These are phyloP conservation scores for Cantharis rustica DNA, from an alignment of 2,888 invertebrate species.

Conservation along the genomic window DNA sequence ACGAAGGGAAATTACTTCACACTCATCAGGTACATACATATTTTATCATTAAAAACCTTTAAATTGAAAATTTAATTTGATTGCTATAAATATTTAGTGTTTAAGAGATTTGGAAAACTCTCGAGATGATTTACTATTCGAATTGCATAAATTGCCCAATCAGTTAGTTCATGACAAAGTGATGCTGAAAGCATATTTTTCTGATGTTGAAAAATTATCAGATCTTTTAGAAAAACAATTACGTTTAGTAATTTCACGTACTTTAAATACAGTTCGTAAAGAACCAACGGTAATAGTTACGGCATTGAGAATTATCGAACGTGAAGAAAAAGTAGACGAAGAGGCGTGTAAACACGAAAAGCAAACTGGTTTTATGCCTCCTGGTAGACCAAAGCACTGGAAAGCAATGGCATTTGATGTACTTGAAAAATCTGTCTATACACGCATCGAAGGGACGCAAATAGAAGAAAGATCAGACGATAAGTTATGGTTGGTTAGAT, in stretches of 20 bases:
- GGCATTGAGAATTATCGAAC: conserved; percentile 91
- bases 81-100: conserved; percentile 61
- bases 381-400: conserved; percentile 93
- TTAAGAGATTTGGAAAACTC: conserved; percentile 95
- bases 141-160: conserved; percentile 90
- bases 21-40: conserved; percentile 76
- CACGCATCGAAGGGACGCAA: conserved; percentile 92
- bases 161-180: conserved; percentile 89
- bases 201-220: conserved; percentile 91
- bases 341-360: conserved; percentile 78
- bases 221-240: conserved; percentile 89
- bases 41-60: not conserved
- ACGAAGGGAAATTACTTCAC: conserved; percentile 91
- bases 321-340: conserved; percentile 94
- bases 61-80: not conserved
- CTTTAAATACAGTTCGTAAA: conserved; percentile 91
- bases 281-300: conserved; percentile 96
- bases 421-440: conserved; percentile 76
- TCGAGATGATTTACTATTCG: conserved; percentile 92
- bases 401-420: conserved; percentile 83
- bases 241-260: conserved; percentile 84
- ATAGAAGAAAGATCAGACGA: conserved; percentile 88
- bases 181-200: conserved; percentile 94
- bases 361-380: conserved; percentile 88
- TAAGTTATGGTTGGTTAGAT: conserved; percentile 95